phyloP scores from a whole-genome alignment of 2,888 invertebrate genomes.

The Nymphalis urticae region DNA sequence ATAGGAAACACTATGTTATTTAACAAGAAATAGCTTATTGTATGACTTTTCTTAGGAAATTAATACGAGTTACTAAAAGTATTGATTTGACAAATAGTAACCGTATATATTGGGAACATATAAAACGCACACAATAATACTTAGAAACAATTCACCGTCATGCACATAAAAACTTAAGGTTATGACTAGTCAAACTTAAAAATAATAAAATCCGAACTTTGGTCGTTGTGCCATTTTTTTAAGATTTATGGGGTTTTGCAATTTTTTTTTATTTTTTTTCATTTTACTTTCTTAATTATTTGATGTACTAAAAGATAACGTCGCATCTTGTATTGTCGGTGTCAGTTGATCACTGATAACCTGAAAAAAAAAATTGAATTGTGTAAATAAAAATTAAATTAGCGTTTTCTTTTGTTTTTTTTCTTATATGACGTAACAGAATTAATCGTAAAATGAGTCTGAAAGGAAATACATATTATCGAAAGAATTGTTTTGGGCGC shows the following conservation, averaged over 20 bases:
- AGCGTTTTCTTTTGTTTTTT: neutral
- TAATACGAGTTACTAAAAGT: neutral
- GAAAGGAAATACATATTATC: too few species aligned
- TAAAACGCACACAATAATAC: conserved; percentile 28
- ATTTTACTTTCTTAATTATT: conserved; percentile 34
- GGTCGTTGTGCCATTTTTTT: conserved; percentile 82
- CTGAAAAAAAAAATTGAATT: conserved; percentile 52
- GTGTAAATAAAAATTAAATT: neutral
- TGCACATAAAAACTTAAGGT: conserved; percentile 36
- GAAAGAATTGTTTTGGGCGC: too few species aligned
- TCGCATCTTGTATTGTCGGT: conserved; percentile 74
- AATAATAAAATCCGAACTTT: conserved; percentile 69
- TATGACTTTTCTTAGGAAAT: neutral
- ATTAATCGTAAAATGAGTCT: too few species aligned
- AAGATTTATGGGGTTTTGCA: conserved; percentile 65
- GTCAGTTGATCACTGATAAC: conserved; percentile 63
- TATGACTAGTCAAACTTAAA: conserved; percentile 71
- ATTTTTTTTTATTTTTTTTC: conserved; percentile 69
- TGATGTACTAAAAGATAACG: conserved; percentile 47
- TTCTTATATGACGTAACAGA: too few species aligned
- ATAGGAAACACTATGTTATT: conserved; percentile 1
- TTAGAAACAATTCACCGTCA: conserved; percentile 43
- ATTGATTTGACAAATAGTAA: neutral
- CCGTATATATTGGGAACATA: conserved; percentile 11
- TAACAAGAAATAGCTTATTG: neutral